These are phyloP conservation scores for Haemorhous mexicanus DNA, from an alignment of 2,113 vertebrate species.

Conservation along the genomic window DNA sequence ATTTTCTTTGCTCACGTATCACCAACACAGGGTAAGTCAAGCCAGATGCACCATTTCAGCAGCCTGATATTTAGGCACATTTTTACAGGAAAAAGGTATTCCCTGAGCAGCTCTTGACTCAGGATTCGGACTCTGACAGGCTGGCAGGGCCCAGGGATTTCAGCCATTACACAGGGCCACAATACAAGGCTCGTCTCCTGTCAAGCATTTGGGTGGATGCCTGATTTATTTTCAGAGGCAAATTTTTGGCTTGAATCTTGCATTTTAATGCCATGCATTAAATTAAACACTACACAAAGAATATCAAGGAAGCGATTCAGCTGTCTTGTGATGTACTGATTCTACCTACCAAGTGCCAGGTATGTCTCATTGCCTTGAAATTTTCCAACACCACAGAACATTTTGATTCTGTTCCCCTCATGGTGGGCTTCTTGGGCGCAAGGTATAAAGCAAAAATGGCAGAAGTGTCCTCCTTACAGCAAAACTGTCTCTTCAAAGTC, in stretches of 20 bases:
- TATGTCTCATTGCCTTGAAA: neutral
- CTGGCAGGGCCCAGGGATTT: neutral
- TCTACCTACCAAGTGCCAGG: neutral
- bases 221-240: neutral
- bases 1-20: neutral
- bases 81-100: neutral
- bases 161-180: neutral
- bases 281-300: neutral
- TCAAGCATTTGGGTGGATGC: neutral
- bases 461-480: neutral
- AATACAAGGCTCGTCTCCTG: neutral
- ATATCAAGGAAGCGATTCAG: neutral
- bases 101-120: neutral
- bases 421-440: neutral
- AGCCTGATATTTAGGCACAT: neutral
- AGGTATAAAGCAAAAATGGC: neutral
- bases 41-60: neutral
- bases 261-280: neutral
- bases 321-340: neutral
- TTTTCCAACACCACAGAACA: neutral
- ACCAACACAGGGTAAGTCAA: neutral
- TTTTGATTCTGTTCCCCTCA: neutral
- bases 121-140: neutral
- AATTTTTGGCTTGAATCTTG: slow-evolving; percentile 3
- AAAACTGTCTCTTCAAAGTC: neutral